These are phyloP conservation scores for Gonatopus flavifemur DNA, from an alignment of 1,140 invertebrate genomes.

Conservation along the genomic window DNA sequence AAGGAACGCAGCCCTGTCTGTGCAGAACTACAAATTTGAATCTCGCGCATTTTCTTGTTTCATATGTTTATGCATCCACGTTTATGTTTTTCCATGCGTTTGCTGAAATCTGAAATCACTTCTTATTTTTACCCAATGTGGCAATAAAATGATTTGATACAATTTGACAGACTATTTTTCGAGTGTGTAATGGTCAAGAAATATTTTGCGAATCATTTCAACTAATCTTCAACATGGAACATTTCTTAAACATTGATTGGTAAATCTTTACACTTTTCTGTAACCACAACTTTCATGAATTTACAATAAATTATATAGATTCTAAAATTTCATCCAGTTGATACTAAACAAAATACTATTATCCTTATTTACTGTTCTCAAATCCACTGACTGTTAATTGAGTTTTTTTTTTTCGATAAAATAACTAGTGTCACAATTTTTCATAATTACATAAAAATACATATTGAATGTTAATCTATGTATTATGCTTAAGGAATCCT, in stretches of 20 bases:
- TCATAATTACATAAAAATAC: too few relatives aligned
- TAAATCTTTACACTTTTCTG: conserved; percentile 5
- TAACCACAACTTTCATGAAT: background rate
- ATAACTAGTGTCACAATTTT: too few relatives aligned
- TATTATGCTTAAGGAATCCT: conserved; percentile 24
- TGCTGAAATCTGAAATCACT: too few relatives aligned
- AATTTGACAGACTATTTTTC: too few relatives aligned
- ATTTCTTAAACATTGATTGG: conserved; percentile 32
- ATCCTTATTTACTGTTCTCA: background rate
- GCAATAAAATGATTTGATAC: too few relatives aligned
- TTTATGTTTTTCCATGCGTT: too few relatives aligned
- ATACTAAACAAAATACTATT: background rate
- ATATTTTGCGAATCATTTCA: background rate
- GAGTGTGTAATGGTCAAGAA: too few relatives aligned
- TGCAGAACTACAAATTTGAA: too few relatives aligned
- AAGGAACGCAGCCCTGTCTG: too few relatives aligned
- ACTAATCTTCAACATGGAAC: conserved; percentile 26
- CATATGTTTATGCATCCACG: too few relatives aligned
- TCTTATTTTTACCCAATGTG: too few relatives aligned
- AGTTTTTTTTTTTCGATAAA: background rate
- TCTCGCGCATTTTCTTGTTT: too few relatives aligned
- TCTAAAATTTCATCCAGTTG: background rate
- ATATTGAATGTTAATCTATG: background rate
- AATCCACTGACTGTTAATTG: background rate
- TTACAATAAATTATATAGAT: background rate